Evolutionary conservation across 1,140 invertebrate genomes (phyloP), one percentile per base, ranked within the genome.

Genomic region (Heliconius congener): DNA sequence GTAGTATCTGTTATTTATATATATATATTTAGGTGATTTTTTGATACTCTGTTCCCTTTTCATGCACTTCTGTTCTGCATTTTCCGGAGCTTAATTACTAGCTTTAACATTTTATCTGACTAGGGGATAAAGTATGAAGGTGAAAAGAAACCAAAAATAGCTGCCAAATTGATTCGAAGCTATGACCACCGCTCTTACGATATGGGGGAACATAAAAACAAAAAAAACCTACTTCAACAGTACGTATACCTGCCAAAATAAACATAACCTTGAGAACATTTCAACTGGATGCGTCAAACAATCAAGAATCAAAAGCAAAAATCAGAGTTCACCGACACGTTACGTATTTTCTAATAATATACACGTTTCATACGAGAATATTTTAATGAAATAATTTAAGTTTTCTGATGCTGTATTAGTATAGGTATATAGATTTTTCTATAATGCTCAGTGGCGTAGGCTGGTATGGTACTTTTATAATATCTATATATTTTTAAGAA

Each of bases 281-380:
- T 66, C 60, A 11, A 30, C 60, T 66, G 60, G 60, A 66, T 66
- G 60, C 60, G 60, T 66, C 60, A 66, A 66, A 66, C 60, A 66
- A 66, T 66, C 60, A 66, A 27, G 60, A 66, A 27, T 66, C 27
- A 66, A 66, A 66, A 66, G 60, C 60, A 27, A 66, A 66, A 66
- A 16, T 27, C 60, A 27, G 60, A 66, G 60, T 27, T 66, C 60
- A 66, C 13, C 60, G 27, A 66, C 60, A 5, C 27, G 27, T 66
- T 66, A 66, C 60, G 60, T 66, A 27, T 23, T 66, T 30, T 66
- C 60, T 66, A 66, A 66, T 66, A 66, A 66, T 66, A 66, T 66
- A 27, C 60, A 30, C 60, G 60, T 66, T 66, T 66, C 60, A 66
- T 66, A 30, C 3, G 27, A 27, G 27, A 57, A 57, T 57, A 9